Base-by-base conservation (phyloP, 1,140 invertebrate species). In the Saxidomus purpurata region DNA sequence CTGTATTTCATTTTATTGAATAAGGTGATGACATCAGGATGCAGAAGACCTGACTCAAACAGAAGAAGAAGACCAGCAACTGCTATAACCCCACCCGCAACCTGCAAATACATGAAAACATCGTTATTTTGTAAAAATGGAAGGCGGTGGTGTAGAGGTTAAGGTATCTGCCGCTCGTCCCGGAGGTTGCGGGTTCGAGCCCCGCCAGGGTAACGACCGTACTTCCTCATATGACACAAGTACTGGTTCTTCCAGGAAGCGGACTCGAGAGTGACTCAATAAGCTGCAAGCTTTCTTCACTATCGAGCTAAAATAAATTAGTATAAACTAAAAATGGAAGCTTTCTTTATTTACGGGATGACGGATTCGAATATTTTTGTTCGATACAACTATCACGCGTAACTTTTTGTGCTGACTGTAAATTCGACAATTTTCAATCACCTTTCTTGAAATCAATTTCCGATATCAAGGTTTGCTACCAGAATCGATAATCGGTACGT, bases 1-100 rank as follows among this genome's bases (percentile, higher is more conserved):
- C 43, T 40, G 47, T 84, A 84, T n/a, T 84, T n/a, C 38, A 84
- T 84, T 4, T 71, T 49, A n/a, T 84, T 43, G 13, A 84, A 49
- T 4, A 84, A 25, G 0, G 82, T 36, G 15, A 84, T 74, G 3
- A 67, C 82, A 13, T 84, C 82, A 71, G 43, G 15, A 22, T 63
- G 4, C 1, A 84, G 31, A 13, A 84, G 38, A 0, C 82, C 82
- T 11, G 36, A 69, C n/a, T 49, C 43, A 9, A 71, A 36, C 38
- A 43, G 22, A 1, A 84, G 43, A n/a, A 84, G 63, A 17, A 84
- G 13, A 0, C 82, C 82, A 2, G 61, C 63, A 1, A 84, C 82
- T 0, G 59, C 61, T 49, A 84, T 25, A 17, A 52, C 15, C 0
- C 38, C 82, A 11, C 82, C 82, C 4, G 67, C 40, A 28, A 74